Evolutionary conservation across 23 tunicate species (phyloP), one percentile per base, ranked within the genome.

Genomic region (Aplidium turbinatum): DNA sequence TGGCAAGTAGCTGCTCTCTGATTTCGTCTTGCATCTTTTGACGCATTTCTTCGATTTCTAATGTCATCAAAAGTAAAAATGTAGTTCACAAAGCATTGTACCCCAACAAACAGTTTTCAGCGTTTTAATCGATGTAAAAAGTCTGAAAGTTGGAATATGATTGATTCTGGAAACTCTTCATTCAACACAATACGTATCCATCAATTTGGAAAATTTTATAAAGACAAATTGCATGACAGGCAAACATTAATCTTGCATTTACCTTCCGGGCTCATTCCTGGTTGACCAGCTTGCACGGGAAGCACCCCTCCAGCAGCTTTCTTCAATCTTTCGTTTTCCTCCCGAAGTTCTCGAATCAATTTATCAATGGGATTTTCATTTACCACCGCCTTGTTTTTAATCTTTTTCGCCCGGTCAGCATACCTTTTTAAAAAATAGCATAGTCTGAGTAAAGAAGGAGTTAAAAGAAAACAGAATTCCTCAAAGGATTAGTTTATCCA

Each of bases 361-460:
- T 94, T 94, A 48, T 94, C 99, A 35, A 94, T 56, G 4, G 99
- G 99, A 63, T 94, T 94, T 69, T 94, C 99, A 58, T 94, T 94
- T 69, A 94, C 88, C 19, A 82, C 83, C 0, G 99, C 99, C 55
- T 94, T 94, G 86, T 94, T 94, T 75, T 94, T 94, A 68, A 94
- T 94, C 63, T 94, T 86, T 66, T 94, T 94, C 16, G 99, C 99
- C n/a, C 99, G 89, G 33, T 94, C 95, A 35, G 99, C 99, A 42
- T 94, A 94, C 46, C 97, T 91, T 50, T 24, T n/a, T 18, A 73
- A 9, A 67, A 54, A 25, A 42, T 9, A 42, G 50, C 11, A 42
- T 42, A n/a, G n/a, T n/a, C n/a, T n/a, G n/a, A n/a, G n/a, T n/a
- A n/a, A n/a, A n/a, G n/a, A n/a, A n/a, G n/a, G n/a, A n/a, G n/a